Percentiles rank a stretch among this genome's conserved stretches.
phyloP scores from a whole-genome alignment of 92 coral and sea anemone species.

The Pocillopora grandis region DNA sequence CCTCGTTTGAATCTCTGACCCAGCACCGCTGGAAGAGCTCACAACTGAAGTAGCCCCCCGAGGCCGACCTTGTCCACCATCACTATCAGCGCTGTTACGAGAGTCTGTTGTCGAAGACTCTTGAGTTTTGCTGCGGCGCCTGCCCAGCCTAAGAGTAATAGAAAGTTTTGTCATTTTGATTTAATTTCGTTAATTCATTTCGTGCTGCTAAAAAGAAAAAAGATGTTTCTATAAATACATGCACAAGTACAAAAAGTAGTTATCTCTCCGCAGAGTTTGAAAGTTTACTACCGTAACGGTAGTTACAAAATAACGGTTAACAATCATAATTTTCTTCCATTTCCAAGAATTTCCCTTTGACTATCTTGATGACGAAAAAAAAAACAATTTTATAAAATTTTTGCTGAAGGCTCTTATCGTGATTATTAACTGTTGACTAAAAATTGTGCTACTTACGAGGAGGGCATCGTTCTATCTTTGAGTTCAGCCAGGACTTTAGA shows the following conservation, averaged over 20 bases:
- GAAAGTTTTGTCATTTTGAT: not conserved
- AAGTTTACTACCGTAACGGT: too few relatives aligned
- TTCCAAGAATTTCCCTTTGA: too few relatives aligned
- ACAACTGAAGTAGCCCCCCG: constrained; percentile 24
- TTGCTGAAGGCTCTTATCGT: too few relatives aligned
- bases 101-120: constrained; percentile 36
- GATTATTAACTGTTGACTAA: too few relatives aligned
- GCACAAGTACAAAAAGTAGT: too few relatives aligned
- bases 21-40: constrained; percentile 32
- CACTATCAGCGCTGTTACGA: constrained; percentile 36
- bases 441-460: constrained; percentile 46
- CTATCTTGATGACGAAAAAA: too few relatives aligned
- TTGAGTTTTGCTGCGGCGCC: constrained; percentile 61
- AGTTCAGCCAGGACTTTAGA: constrained; percentile 79
- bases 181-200: not conserved
- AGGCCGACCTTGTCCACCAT: constrained; percentile 13
- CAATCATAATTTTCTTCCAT: too few relatives aligned
- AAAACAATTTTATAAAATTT: too few relatives aligned
- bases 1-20: constrained; percentile 53
- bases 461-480: constrained; percentile 74
- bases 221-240: too few relatives aligned
- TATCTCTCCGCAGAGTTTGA: too few relatives aligned
- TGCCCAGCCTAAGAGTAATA: constrained; percentile 21
- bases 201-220: too few relatives aligned
- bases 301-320: too few relatives aligned